These are phyloP conservation scores for Drosophila limbata DNA, from an alignment of 2,888 invertebrate species.

Conservation along the genomic window DNA sequence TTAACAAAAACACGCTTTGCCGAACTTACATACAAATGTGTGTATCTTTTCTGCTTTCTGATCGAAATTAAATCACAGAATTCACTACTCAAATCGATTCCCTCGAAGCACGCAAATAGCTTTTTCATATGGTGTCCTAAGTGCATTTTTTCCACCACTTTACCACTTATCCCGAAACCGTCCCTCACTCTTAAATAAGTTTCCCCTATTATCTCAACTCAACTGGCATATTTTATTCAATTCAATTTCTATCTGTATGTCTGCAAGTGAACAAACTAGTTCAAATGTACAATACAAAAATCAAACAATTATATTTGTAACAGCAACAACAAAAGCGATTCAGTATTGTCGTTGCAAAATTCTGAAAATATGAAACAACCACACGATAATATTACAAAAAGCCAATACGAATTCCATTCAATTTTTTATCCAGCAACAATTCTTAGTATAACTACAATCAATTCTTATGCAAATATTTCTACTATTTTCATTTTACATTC, in stretches of 20 bases:
- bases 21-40: neutral
- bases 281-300: conserved; percentile 10
- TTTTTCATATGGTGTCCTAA: conserved; percentile 57
- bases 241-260: conserved; percentile 61
- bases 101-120: conserved; percentile 60
- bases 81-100: conserved; percentile 43
- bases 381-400: conserved; percentile 38
- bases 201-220: conserved; percentile 28
- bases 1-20: too few species aligned
- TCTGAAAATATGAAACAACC: conserved; percentile 6
- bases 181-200: conserved; percentile 25
- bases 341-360: conserved; percentile 27
- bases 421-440: conserved; percentile 45
- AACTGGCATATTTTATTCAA: conserved; percentile 56
- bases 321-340: conserved; percentile 13
- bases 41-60: neutral
- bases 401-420: conserved; percentile 37
- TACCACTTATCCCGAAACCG: conserved; percentile 18
- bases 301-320: conserved; percentile 4
- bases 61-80: conserved; percentile 15
- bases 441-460: conserved; percentile 56
- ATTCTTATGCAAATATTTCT: conserved; percentile 81
- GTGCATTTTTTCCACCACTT: conserved; percentile 38
- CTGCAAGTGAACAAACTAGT: conserved; percentile 58
- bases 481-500: conserved; percentile 77